phyloP scores from a whole-genome alignment of 2,797 vertebrate genomes.

The Enteromius treurensis region DNA sequence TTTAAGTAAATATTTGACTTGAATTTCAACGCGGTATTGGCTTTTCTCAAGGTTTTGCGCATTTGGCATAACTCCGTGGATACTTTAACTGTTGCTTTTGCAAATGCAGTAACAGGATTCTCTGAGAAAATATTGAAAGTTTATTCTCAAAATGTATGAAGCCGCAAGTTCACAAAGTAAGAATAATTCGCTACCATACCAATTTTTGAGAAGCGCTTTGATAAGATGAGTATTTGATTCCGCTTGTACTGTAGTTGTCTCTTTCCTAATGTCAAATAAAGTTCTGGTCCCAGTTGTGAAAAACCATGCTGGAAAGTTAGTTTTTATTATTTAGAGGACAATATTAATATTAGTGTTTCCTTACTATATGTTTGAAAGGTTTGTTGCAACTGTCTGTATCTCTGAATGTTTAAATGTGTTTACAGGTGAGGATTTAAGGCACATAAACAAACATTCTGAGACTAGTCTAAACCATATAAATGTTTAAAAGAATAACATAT shows the following conservation, averaged over 20 bases:
- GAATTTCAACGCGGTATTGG: background rate
- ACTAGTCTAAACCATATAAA: background rate
- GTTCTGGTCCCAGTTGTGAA: background rate
- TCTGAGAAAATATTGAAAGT: conserved; percentile 6
- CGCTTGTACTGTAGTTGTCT: background rate
- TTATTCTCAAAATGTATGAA: background rate
- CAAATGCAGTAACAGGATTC: background rate
- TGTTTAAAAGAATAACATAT: background rate
- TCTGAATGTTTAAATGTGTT: background rate
- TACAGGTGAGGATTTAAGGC: background rate
- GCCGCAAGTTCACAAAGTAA: background rate
- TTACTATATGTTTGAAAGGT: background rate
- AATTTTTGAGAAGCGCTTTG: background rate
- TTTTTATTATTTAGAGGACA: background rate
- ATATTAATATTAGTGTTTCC: background rate
- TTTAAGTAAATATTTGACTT: background rate
- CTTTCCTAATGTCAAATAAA: background rate
- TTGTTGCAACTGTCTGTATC: background rate
- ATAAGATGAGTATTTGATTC: background rate
- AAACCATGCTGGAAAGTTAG: background rate
- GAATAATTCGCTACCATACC: background rate
- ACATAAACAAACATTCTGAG: background rate
- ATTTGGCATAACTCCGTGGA: background rate
- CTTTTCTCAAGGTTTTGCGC: background rate
- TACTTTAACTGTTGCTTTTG: background rate